phyloP scores from a whole-genome alignment of 2,113 vertebrate species.

The Chionomys nivalis region DNA sequence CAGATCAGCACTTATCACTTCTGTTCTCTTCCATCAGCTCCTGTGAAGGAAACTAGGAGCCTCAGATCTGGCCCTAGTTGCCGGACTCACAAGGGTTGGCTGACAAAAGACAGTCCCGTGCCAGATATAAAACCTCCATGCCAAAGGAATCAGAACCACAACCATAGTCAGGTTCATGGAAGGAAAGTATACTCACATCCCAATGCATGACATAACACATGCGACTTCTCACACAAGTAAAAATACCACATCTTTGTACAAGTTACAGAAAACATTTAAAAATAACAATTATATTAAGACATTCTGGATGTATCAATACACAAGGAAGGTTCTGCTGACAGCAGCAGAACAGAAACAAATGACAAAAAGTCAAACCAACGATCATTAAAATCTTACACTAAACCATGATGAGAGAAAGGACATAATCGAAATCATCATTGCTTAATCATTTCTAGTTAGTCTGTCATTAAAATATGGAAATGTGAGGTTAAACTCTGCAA shows the following conservation, averaged over 20 bases:
- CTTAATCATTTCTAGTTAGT: slow-evolving; percentile 53
- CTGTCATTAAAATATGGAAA: slow-evolving; percentile 58
- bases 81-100: not conserved
- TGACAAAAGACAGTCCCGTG: not conserved
- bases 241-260: not conserved
- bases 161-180: not conserved
- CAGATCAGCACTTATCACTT: not conserved
- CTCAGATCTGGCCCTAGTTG: not conserved
- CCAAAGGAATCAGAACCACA: not conserved
- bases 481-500: not conserved
- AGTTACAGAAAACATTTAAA: slow-evolving; percentile 26
- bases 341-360: slow-evolving; percentile 45
- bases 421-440: slow-evolving; percentile 39
- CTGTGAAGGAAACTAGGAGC: not conserved
- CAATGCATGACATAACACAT: not conserved
- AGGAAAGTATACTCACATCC: not conserved
- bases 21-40: not conserved
- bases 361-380: slow-evolving; percentile 17
- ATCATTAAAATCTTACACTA: slow-evolving; percentile 57
- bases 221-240: slow-evolving; percentile 37
- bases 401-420: not conserved
- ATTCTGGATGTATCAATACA: not conserved
- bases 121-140: not conserved
- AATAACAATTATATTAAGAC: slow-evolving; percentile 40
- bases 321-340: not conserved